These are phyloP conservation scores for Columbina picui DNA, from an alignment of 2,113 vertebrate species.

Conservation along the genomic window DNA sequence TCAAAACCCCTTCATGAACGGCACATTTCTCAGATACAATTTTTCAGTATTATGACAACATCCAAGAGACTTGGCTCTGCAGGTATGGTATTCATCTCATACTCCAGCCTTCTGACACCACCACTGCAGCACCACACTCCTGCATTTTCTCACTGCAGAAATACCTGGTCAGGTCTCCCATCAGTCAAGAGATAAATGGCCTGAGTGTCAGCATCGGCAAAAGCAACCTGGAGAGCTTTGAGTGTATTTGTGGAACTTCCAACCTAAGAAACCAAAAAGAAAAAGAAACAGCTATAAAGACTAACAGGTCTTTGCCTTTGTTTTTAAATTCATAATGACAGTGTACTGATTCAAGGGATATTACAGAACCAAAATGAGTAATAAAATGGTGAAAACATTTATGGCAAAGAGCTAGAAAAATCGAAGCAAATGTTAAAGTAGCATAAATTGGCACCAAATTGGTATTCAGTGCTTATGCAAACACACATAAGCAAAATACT, in stretches of 20 bases:
- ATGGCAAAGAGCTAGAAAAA: not conserved
- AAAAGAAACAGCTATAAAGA: not conserved
- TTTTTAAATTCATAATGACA: not conserved
- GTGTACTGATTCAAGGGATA: not conserved
- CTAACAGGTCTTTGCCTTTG: not conserved
- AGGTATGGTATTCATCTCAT: not conserved
- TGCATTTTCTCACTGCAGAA: not conserved
- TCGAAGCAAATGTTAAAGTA: not conserved
- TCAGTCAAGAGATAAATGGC: conserved; percentile 84
- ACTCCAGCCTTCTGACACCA: not conserved
- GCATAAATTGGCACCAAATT: not conserved
- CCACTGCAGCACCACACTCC: not conserved
- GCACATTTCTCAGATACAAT: not conserved
- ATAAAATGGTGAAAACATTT: not conserved
- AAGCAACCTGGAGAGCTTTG: conserved; percentile 77
- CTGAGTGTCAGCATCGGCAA: conserved; percentile 75
- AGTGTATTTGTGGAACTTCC: conserved; percentile 84
- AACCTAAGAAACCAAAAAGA: conserved; percentile 56
- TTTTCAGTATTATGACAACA: not conserved
- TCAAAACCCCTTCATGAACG: not conserved
- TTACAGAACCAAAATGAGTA: not conserved
- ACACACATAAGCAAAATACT: not conserved
- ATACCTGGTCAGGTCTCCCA: conserved; percentile 86
- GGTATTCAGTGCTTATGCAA: not conserved
- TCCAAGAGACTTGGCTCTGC: not conserved